Conservation (phyloP, 2,888 invertebrate genomes). For the Heliconius hortense region DNA sequence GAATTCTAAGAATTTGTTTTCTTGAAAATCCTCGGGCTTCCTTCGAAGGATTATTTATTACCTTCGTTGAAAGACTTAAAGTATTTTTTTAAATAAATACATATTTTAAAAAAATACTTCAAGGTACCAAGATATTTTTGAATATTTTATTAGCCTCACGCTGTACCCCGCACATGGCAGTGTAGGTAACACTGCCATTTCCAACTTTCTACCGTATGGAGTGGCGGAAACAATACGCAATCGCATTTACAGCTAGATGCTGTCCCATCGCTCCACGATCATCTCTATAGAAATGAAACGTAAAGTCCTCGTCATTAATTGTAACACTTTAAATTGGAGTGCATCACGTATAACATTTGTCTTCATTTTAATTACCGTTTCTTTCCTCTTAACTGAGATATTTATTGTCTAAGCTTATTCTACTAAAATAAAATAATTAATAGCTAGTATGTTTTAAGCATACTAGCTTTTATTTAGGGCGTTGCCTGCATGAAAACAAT, state of each 20-base stretch:
- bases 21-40: not conserved
- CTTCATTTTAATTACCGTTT: constrained; percentile 27
- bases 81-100: not conserved
- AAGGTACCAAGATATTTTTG: too few relatives aligned
- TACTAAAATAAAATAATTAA: not conserved
- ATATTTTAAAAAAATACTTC: too few relatives aligned
- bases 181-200: too few relatives aligned
- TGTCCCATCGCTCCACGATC: too few relatives aligned
- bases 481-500: not conserved
- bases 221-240: too few relatives aligned
- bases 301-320: not conserved
- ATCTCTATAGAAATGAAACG: not conserved
- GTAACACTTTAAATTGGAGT: not conserved
- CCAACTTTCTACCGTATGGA: too few relatives aligned
- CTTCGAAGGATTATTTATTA: not conserved
- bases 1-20: not conserved
- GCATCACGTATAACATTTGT: constrained; percentile 25
- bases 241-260: too few relatives aligned
- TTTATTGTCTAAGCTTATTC: constrained; percentile 15
- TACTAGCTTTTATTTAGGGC: too few relatives aligned
- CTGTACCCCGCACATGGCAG: too few relatives aligned
- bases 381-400: constrained; percentile 17
- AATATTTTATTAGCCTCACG: too few relatives aligned
- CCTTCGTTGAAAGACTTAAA: not conserved
- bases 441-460: too few relatives aligned